Evolutionary conservation across 2,113 vertebrate species (phyloP).

Genomic region (Cacatua alba): DNA sequence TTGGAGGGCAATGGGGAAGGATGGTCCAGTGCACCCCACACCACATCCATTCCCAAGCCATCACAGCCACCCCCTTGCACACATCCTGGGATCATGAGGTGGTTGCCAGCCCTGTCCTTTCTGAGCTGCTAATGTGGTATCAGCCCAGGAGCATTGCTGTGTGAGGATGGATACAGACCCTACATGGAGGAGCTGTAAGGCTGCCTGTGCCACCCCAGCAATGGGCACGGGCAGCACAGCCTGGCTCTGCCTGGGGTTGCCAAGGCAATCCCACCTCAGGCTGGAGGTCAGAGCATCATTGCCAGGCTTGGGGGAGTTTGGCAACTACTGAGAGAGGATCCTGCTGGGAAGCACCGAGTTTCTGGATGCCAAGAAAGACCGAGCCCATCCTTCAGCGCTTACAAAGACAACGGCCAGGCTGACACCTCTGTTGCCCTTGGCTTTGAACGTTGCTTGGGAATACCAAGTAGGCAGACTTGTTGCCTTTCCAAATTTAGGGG

Average conservation of each 20-base stretch:
- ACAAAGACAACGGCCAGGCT: constrained; percentile 41
- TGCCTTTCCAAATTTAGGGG: not conserved
- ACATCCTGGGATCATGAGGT: not conserved
- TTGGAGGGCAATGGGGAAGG: not conserved
- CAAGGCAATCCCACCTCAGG: not conserved
- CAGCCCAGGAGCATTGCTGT: not conserved
- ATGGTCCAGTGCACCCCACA: rapidly evolving
- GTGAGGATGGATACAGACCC: not conserved
- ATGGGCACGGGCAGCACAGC: not conserved
- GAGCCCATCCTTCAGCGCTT: constrained; percentile 31
- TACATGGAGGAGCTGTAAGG: rapidly evolving
- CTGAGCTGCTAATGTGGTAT: not conserved
- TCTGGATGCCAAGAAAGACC: not conserved
- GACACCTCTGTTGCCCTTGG: not conserved
- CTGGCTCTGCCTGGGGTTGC: not conserved
- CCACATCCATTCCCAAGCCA: not conserved
- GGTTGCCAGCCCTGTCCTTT: not conserved
- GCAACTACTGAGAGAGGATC: not conserved
- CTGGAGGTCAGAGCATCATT: not conserved
- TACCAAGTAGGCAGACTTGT: constrained; percentile 45
- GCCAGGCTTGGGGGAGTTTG: not conserved
- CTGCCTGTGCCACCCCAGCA: not conserved
- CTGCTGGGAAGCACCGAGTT: not conserved
- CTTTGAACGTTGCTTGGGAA: constrained; percentile 1
- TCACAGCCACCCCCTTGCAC: not conserved